A percentile compares a stretch with the other conserved stretches of the same genome.
Evolutionary conservation across 2,888 invertebrate genomes (phyloP).

Genomic region (Netelia inedita): DNA sequence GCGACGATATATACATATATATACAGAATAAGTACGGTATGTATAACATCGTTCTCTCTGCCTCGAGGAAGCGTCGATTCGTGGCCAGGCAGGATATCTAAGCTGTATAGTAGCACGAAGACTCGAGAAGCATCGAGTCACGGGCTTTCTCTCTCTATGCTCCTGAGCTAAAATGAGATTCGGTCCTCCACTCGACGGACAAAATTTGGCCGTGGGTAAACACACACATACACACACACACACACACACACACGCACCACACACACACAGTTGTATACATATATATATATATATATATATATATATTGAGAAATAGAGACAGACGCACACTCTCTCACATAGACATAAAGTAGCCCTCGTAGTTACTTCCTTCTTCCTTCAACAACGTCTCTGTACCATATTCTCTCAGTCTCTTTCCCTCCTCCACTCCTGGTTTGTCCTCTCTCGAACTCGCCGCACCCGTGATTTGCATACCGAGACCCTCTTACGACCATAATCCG

Average conservation of each 20-base stretch:
- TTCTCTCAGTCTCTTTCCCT: conserved; percentile 32
- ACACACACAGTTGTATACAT: too few relatives aligned
- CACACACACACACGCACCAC: conserved; percentile 14
- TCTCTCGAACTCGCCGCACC: conserved; percentile 59
- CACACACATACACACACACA: conserved; percentile 12
- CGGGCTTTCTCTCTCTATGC: conserved; percentile 55
- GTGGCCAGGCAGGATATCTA: conserved; percentile 45
- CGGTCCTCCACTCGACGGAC: conserved; percentile 47
- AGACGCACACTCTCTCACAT: not conserved
- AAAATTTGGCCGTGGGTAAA: conserved; percentile 57
- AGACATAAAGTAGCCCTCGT: not conserved
- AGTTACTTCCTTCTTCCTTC: conserved; percentile 41
- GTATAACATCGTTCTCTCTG: conserved; percentile 36
- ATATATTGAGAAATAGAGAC: conserved; percentile 2
- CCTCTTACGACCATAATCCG: conserved; percentile 69
- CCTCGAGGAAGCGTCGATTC: conserved; percentile 49
- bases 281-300: not conserved
- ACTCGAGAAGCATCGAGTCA: conserved; percentile 48
- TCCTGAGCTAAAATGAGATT: conserved; percentile 62
- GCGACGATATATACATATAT: not conserved
- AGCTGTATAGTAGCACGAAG: conserved; percentile 8
- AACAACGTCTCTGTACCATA: conserved; percentile 21
- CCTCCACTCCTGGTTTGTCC: conserved; percentile 45
- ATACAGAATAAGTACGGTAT: conserved; percentile 16
- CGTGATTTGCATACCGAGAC: conserved; percentile 69